Base-by-base conservation (phyloP, 2,797 vertebrate genomes). In the Odontamblyopus rebecca region DNA sequence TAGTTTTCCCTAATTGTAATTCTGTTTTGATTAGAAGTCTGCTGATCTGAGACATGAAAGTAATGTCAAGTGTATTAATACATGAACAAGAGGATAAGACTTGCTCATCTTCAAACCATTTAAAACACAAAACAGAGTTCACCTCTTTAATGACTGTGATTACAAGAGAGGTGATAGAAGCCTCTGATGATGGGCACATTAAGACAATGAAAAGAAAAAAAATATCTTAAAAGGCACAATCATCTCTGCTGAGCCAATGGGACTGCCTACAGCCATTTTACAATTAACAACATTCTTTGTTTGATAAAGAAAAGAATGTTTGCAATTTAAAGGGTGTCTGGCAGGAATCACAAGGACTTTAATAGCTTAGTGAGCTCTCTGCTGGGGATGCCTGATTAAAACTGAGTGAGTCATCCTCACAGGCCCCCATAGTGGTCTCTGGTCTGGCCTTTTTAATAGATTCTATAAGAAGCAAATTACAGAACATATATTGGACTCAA, bases 211-310 rank as follows among this genome's bases (percentile, higher is more conserved):
- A 78, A 75, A 76, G 74, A 50, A 67, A 5, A 88, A 87, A 67
- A 78, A 77, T 71, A 71, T 79, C 72, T 83, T 72, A 68, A 84
- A 84, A 85, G 74, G 73, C 62, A 61, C 76, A 77, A 80, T 84
- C 75, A 85, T 85, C 89, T 74, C 66, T 72, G 85, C 41, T 65
- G 80, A 89, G 83, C 86, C 78, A 80, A 81, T 79, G 81, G 77
- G 74, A 88, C 76, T 69, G 78, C 88, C 77, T 82, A 75, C 69
- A 88, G 83, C 71, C 72, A 80, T 84, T 86, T 88, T 53, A 81
- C 79, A 91, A 91, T 88, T 87, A 92, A 86, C 76, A 78, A 72
- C 80, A 79, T 85, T 79, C 72, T 86, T 86, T 85, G 70, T 85
- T 88, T 85, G 81, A 89, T 87, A 84, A 86, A 86, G 68, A 78